These are phyloP conservation scores for Papilio polyxenes DNA, from an alignment of 1,140 invertebrate species.

Conservation along the genomic window DNA sequence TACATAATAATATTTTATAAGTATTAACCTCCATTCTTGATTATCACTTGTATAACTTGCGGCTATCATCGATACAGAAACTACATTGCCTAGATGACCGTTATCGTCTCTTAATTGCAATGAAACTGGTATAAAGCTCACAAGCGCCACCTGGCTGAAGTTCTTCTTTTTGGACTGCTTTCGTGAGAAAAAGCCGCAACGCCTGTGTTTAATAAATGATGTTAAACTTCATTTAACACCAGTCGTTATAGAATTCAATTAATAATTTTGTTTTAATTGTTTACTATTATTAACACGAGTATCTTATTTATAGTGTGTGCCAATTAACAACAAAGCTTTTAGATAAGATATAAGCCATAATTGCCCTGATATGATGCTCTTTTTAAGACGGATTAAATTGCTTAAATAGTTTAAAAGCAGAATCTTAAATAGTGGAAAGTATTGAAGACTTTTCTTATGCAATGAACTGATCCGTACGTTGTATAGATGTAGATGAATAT, in stretches of 20 bases:
- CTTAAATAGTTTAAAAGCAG: too few species aligned
- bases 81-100: conserved; percentile 55
- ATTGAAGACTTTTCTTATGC: neutral
- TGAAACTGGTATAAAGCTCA: conserved; percentile 37
- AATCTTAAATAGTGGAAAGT: too few species aligned
- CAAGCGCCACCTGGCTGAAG: conserved; percentile 50
- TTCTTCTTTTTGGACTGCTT: conserved; percentile 50
- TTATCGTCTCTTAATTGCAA: conserved; percentile 55
- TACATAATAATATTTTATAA: neutral
- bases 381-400: neutral
- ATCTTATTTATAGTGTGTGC: too few species aligned
- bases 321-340: neutral
- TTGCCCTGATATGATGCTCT: too few species aligned
- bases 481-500: neutral
- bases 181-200: conserved; percentile 50
- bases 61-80: conserved; percentile 49
- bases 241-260: neutral
- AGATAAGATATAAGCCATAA: neutral
- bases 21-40: too few species aligned
- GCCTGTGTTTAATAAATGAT: conserved; percentile 43
- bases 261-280: conserved; percentile 35
- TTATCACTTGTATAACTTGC: too few species aligned
- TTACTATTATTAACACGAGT: neutral
- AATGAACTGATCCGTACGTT: neutral
- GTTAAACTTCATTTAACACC: conserved; percentile 13